phyloP scores from a whole-genome alignment of 2,113 vertebrate genomes.

The Podarcis cretensis region DNA sequence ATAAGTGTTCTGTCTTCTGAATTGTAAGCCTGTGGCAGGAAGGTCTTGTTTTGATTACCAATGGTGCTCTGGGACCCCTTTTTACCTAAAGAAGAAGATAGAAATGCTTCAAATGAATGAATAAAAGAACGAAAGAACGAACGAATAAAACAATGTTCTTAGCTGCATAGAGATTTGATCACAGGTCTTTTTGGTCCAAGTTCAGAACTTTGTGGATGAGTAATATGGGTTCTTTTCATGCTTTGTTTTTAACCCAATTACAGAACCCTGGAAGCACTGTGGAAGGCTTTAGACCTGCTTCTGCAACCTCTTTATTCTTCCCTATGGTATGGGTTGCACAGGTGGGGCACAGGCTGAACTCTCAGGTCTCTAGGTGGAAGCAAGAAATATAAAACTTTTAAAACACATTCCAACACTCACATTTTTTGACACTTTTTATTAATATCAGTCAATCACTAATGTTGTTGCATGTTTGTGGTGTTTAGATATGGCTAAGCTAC shows the following conservation, averaged over 20 bases:
- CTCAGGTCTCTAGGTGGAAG: background rate
- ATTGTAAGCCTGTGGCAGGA: no score
- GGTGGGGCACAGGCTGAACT: background rate
- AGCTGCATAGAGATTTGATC: background rate
- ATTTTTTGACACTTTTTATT: background rate
- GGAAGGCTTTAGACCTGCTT: background rate
- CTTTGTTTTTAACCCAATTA: background rate
- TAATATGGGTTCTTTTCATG: background rate
- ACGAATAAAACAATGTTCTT: background rate
- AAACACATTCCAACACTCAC: background rate
- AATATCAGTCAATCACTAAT: background rate
- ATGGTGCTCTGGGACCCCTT: no score
- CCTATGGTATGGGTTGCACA: background rate
- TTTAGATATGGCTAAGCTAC: background rate
- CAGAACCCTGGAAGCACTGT: background rate
- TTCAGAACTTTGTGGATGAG: background rate
- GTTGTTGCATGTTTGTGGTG: background rate
- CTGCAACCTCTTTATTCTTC: background rate
- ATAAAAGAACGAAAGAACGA: no score
- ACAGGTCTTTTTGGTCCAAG: background rate
- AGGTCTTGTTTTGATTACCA: no score
- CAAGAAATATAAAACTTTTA: background rate
- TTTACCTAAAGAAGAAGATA: no score
- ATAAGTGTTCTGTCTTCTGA: no score
- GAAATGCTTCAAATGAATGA: no score